phyloP scores from a whole-genome alignment of 2,797 vertebrate genomes.

The Pipistrellus kuhlii region DNA sequence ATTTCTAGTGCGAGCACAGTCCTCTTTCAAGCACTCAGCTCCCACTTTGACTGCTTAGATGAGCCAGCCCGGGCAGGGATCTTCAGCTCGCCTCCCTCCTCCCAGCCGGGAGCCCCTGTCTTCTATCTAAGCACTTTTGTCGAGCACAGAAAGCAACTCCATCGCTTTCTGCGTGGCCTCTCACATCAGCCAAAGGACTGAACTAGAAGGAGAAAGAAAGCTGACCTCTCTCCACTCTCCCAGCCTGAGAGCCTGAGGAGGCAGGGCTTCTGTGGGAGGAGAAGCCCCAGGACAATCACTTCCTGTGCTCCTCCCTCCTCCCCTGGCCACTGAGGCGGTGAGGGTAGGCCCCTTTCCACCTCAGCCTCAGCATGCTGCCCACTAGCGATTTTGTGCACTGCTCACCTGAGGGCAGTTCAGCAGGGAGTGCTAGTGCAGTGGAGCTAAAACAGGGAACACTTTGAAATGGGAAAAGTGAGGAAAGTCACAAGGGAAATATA shows the following conservation, averaged over 20 bases:
- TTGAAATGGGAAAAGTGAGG: not conserved
- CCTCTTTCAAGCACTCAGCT: conserved; percentile 82
- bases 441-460: not conserved
- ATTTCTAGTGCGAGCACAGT: conserved; percentile 80
- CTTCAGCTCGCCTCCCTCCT: conserved; percentile 82
- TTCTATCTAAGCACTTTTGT: conserved; percentile 75
- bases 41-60: conserved; percentile 74
- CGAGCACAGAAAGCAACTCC: conserved; percentile 60
- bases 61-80: conserved; percentile 72
- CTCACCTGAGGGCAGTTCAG: not conserved
- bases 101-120: conserved; percentile 77
- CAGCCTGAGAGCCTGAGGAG: conserved; percentile 35
- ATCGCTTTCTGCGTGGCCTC: conserved; percentile 59
- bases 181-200: conserved; percentile 59
- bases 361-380: not conserved
- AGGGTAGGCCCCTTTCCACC: not conserved
- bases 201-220: conserved; percentile 58
- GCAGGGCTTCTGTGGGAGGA: conserved; percentile 80
- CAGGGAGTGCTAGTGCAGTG: not conserved
- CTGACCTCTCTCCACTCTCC: conserved; percentile 59
- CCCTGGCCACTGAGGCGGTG: not conserved
- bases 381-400: not conserved
- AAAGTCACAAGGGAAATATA: not conserved
- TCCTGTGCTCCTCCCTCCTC: conserved; percentile 75
- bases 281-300: conserved; percentile 61